Base-by-base conservation (phyloP, 1,140 invertebrate species). In the Sminthurinus signatus region DNA sequence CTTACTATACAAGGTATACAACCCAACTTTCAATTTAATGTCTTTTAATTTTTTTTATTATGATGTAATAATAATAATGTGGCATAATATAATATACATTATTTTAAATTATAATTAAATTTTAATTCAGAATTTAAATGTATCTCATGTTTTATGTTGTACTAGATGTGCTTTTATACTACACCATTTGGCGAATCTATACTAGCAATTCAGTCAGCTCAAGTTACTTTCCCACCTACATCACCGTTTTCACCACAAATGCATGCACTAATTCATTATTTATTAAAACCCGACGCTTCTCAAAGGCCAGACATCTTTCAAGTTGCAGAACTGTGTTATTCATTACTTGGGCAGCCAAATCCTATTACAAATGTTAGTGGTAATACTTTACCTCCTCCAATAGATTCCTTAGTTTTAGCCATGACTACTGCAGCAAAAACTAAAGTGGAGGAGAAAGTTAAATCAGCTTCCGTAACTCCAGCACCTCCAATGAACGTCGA, bases 151-250 rank as follows among this genome's bases (percentile, higher is more conserved):
- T 28, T 64, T 1, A 23, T 52, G 25, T 59, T 59, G 27, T 48
- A 10, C 75, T 92, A 93, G 78, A 81, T 96, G 58, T 95, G 91
- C 77, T 96, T 89, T 76, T 96, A 95, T 77, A 84, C 85, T 21
- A 80, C 95, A 71, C 93, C 93, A 58, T 96, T 97, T 81, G 93
- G 90, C 17, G 93, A 97, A 77, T 94, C 90, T 75, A 86, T 89
- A 17, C 78, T 96, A 67, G 93, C 94, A 48, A 96, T 97, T 74
- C 92, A 95, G 77, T 62, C 72, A 10, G 70, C 66, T 23, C 70
- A 74, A 48, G 32, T 71, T 19, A 63, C 64, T 39, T 66, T 69
- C 43, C 68, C 68, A 21, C n/a, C 64, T 8, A 52, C 44, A 15
- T 69, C 68, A 23, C 56, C 64, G 48, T 64, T 67, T 60, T 61